phyloP scores from a whole-genome alignment of 2,888 invertebrate genomes.

The Phytoseiulus persimilis region DNA sequence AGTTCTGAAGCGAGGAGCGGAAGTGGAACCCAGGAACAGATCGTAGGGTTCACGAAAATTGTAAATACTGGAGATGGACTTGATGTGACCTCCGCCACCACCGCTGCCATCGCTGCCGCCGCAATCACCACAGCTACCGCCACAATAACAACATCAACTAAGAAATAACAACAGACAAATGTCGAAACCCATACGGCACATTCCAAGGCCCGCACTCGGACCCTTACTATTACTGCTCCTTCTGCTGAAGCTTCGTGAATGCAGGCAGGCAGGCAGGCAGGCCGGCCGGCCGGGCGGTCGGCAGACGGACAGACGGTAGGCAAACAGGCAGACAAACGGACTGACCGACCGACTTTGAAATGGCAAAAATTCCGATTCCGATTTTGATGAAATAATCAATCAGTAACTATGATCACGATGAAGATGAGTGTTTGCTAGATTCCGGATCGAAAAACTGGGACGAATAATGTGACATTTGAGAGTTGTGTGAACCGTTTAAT shows the following conservation, averaged over 20 bases:
- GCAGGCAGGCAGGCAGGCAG: too few relatives aligned
- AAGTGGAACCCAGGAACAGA: background rate
- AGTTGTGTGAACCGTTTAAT: too few relatives aligned
- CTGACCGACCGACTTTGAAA: too few relatives aligned
- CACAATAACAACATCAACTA: background rate
- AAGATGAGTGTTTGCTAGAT: too few relatives aligned
- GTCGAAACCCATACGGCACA: background rate
- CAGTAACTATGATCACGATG: too few relatives aligned
- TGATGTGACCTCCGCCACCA: background rate
- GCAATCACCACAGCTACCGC: background rate
- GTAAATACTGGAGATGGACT: background rate
- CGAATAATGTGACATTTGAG: too few relatives aligned
- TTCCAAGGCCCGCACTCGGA: background rate
- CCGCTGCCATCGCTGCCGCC: background rate
- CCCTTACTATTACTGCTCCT: background rate
- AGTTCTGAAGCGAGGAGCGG: background rate
- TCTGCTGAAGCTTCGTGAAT: background rate
- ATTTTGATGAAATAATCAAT: too few relatives aligned
- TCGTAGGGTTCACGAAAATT: background rate
- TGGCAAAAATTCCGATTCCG: too few relatives aligned
- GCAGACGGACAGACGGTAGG: too few relatives aligned
- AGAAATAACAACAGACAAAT: background rate
- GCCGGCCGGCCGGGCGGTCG: too few relatives aligned
- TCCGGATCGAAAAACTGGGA: too few relatives aligned
- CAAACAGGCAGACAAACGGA: background rate